Base-by-base conservation (phyloP, 2,888 invertebrate species). In the Herminia tarsipennalis region DNA sequence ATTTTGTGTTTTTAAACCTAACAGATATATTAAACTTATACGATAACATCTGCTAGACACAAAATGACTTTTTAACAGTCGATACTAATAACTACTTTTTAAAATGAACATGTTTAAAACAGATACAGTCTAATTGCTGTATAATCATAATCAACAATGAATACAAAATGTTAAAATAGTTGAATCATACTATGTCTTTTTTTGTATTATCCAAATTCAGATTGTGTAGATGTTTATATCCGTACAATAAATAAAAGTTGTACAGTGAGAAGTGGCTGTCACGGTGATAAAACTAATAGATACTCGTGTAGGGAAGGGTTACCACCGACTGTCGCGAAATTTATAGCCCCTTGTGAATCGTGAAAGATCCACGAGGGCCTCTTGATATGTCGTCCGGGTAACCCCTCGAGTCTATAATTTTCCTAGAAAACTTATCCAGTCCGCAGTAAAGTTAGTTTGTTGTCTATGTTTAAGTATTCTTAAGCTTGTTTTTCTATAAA, bases 381-480 rank as follows among this genome's bases (percentile, higher is more conserved):
- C 75, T 81, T 84, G 84, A 85, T 81, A 81, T 84, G 86, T 86
- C 83, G 78, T 64, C 73, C 73, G 79, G 77, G 65, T 75, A 80
- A 78, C 76, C 86, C 84, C 83, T 63, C 42, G 83, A 76, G 85
- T 74, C 78, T 70, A 85, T 84, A 84, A 81, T 82, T 86, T 81
- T 79, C 57, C 68, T 64, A 64, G 68, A 58, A 70, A 73, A 73
- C 66, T 71, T 68, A 74, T 59, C 68, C 61, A 59, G 61, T 52
- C 65, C 61, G 52, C 66, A 56, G 65, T 67, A 65, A 55, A 62
- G 59, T 64, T 60, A 48, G 48, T 51, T 47, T 36, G 32, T 43
- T 47, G 52, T 37, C 43, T 59, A 49, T 52, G 33, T 46, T 55
- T 46, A 50, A 50, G 40, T 45, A 39, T 44, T 64, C 44, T 40